Conservation (phyloP, 2,113 vertebrate species). For the Calypte anna region DNA sequence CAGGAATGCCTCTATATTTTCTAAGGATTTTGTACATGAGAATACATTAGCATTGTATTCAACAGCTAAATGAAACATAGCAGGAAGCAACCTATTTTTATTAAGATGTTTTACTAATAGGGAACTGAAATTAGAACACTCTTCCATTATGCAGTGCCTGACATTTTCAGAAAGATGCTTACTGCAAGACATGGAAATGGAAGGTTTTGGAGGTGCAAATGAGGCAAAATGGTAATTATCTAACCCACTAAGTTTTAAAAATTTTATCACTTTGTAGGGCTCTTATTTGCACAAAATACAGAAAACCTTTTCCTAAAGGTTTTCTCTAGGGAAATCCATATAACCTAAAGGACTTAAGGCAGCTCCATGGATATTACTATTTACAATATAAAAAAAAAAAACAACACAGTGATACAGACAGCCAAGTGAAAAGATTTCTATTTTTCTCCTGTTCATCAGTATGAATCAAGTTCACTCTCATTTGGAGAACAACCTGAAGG, state of each 20-base stretch:
- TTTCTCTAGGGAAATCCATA: background rate
- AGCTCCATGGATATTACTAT: background rate
- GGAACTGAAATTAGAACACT: slow-evolving; percentile 23
- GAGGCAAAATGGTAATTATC: slow-evolving; percentile 52
- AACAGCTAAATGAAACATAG: background rate
- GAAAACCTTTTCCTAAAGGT: slow-evolving; percentile 30
- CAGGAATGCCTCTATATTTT: background rate
- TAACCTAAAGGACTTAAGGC: background rate
- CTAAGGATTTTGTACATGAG: background rate
- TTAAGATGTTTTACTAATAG: slow-evolving; percentile 21
- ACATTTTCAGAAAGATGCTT: slow-evolving; percentile 43
- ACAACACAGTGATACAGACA: background rate
- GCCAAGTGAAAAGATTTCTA: background rate
- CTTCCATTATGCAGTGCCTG: slow-evolving; percentile 33
- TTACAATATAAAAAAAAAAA: background rate
- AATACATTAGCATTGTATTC: background rate
- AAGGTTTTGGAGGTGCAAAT: slow-evolving; percentile 38
- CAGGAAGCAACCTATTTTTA: slow-evolving; percentile 14
- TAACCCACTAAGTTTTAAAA: slow-evolving; percentile 20
- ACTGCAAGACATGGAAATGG: background rate
- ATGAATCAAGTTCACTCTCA: background rate
- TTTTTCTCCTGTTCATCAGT: background rate
- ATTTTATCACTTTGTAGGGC: slow-evolving; percentile 13
- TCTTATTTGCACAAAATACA: slow-evolving; percentile 33
- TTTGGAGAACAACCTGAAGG: background rate